Evolutionary conservation across 2,113 vertebrate genomes (phyloP).

Genomic region (Macrotis lagotis): DNA sequence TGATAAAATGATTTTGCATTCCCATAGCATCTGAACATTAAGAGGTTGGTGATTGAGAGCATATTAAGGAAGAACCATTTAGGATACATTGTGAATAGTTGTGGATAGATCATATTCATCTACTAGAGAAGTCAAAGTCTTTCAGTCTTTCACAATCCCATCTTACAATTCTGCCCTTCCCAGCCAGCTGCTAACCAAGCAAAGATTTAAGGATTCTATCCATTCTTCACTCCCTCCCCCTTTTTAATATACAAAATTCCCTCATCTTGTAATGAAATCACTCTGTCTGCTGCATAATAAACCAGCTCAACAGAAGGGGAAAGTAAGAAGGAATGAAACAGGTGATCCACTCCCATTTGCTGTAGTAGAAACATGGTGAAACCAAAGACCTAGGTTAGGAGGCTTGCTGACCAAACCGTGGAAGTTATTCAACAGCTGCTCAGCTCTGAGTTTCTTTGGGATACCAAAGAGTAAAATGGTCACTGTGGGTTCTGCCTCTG

Average conservation of each 20-base stretch:
- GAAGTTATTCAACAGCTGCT: constrained; percentile 39
- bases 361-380: neutral
- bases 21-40: neutral
- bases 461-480: neutral
- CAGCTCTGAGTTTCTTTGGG: neutral
- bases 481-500: neutral
- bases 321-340: neutral
- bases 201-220: neutral
- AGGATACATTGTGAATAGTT: neutral
- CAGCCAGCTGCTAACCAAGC: neutral
- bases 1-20: neutral
- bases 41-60: neutral
- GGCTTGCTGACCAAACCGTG: neutral
- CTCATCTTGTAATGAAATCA: fast-evolving
- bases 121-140: neutral
- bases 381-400: neutral
- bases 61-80: neutral
- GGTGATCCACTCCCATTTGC: constrained; percentile 26
- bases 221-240: neutral
- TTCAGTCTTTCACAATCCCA: neutral
- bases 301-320: neutral
- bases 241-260: neutral
- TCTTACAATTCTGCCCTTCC: neutral
- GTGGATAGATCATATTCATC: neutral
- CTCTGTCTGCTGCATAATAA: fast-evolving